These are phyloP conservation scores for Axis porcinus DNA, from an alignment of 2,113 vertebrate genomes.

Conservation along the genomic window DNA sequence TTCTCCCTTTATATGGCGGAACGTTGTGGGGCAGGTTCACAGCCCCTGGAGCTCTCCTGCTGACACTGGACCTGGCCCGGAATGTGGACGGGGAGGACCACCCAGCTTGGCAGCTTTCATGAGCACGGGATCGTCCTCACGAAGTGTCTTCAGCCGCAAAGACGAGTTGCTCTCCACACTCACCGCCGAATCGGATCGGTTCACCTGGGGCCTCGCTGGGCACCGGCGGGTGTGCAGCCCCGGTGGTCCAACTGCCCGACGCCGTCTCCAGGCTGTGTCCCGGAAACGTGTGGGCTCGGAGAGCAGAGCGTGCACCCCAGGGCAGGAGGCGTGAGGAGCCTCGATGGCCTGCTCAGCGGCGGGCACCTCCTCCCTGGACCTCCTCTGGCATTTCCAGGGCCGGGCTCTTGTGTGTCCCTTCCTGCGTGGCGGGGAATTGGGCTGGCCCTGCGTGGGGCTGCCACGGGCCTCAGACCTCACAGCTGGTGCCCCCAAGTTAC, in stretches of 20 bases:
- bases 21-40: background rate
- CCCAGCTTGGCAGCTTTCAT: background rate
- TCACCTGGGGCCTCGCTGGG: fast-evolving
- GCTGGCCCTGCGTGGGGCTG: background rate
- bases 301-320: background rate
- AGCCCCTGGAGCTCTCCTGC: background rate
- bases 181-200: background rate
- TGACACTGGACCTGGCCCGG: background rate
- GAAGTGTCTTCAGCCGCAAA: background rate
- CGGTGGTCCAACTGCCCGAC: background rate
- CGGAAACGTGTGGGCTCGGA: background rate
- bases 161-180: background rate
- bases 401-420: background rate
- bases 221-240: background rate
- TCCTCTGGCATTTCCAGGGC: background rate
- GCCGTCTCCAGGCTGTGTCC: background rate
- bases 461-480: background rate
- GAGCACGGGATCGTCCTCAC: background rate
- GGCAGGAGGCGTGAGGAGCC: background rate
- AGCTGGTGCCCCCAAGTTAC: background rate
- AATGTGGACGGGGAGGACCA: background rate
- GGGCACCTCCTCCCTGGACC: background rate
- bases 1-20: background rate
- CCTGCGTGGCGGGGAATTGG: fast-evolving
- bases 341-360: background rate